These are phyloP conservation scores for Phenacoccus solenopsis DNA, from an alignment of 1,140 invertebrate genomes.

Conservation along the genomic window DNA sequence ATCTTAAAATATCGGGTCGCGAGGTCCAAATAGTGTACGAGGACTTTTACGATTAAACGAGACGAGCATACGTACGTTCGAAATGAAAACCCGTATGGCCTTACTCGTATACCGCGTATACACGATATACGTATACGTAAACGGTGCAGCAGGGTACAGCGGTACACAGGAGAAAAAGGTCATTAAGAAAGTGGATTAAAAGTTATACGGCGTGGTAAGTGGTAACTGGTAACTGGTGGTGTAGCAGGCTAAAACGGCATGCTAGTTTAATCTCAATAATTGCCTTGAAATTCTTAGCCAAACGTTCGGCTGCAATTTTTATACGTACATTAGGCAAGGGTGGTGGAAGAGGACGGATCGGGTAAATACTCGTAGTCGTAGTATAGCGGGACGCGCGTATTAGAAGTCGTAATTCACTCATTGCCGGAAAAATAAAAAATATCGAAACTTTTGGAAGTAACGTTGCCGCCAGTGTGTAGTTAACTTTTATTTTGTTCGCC, in stretches of 20 bases:
- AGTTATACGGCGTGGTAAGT: not conserved
- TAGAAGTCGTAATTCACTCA: not conserved
- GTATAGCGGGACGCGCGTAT: too few relatives aligned
- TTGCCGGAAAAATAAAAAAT: conserved; percentile 3
- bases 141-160: too few relatives aligned
- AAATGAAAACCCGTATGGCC: not conserved
- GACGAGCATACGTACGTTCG: not conserved
- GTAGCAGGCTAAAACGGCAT: not conserved
- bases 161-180: not conserved
- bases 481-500: not conserved
- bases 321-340: too few relatives aligned
- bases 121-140: not conserved
- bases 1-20: too few relatives aligned
- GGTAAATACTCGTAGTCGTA: too few relatives aligned
- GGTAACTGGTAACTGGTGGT: too few relatives aligned
- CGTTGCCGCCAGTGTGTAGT: not conserved
- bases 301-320: not conserved
- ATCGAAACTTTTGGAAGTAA: not conserved
- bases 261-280: not conserved
- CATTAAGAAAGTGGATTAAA: conserved; percentile 2
- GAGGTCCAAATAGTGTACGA: too few relatives aligned
- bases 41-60: not conserved
- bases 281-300: not conserved
- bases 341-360: too few relatives aligned
- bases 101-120: not conserved